These are phyloP conservation scores for Apodemia mormo DNA, from an alignment of 2,888 invertebrate genomes.

Conservation along the genomic window DNA sequence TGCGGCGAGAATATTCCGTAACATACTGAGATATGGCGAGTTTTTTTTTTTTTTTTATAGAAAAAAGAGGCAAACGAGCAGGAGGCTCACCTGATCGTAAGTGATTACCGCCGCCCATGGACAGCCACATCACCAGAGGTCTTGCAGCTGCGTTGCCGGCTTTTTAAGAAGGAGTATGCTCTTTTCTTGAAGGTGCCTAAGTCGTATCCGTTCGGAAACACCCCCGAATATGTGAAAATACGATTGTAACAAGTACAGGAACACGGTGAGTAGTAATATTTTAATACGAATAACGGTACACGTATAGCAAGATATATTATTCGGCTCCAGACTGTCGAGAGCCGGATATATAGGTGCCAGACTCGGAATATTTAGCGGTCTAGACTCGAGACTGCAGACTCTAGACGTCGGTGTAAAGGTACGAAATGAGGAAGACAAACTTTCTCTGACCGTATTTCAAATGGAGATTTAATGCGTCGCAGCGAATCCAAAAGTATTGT, in stretches of 20 bases:
- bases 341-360: background rate
- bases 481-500: slow-evolving; percentile 15
- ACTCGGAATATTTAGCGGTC: slow-evolving; percentile 17
- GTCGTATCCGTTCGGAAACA: too few relatives aligned
- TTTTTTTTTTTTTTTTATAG: background rate
- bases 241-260: background rate
- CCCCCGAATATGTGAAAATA: background rate
- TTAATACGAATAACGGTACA: background rate
- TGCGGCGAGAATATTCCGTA: background rate
- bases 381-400: slow-evolving; percentile 8
- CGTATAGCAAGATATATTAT: background rate
- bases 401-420: background rate
- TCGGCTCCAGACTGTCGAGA: slow-evolving; percentile 10
- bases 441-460: slow-evolving; percentile 18
- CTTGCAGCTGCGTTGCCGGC: too few relatives aligned
- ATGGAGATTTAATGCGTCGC: slow-evolving; percentile 10
- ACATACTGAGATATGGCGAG: background rate
- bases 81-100: too few relatives aligned
- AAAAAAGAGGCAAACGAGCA: too few relatives aligned
- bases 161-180: too few relatives aligned
- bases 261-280: background rate
- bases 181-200: too few relatives aligned
- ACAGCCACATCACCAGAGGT: too few relatives aligned
- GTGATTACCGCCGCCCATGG: too few relatives aligned
- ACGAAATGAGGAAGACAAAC: slow-evolving; percentile 1